Evolutionary conservation across 2,797 vertebrate genomes (phyloP).

Genomic region (Discoglossus pictus): DNA sequence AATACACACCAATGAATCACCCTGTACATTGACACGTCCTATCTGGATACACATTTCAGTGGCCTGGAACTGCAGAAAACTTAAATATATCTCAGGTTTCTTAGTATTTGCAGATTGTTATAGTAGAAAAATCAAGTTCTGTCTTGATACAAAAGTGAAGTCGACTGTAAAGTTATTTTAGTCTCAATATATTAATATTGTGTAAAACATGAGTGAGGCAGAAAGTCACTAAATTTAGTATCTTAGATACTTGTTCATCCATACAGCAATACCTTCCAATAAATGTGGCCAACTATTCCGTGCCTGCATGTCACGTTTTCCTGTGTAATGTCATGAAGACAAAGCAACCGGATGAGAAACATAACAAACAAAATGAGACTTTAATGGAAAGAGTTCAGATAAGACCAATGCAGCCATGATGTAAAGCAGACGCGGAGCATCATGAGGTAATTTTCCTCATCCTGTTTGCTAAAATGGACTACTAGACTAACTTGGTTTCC

Average conservation of each 20-base stretch:
- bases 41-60: no score
- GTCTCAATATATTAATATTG: no score
- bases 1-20: no score
- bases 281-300: background rate
- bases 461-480: slow-evolving; percentile 34
- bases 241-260: background rate
- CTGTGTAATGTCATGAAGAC: slow-evolving; percentile 34
- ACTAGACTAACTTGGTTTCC: background rate
- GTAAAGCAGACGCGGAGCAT: slow-evolving; percentile 23
- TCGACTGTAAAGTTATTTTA: no score
- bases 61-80: no score
- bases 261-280: background rate
- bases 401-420: slow-evolving; percentile 32
- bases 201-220: no score
- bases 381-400: slow-evolving; percentile 40
- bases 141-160: no score
- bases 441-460: slow-evolving; percentile 46
- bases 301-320: slow-evolving; percentile 16
- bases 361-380: slow-evolving; percentile 20
- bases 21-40: no score
- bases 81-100: no score
- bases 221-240: background rate
- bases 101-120: no score
- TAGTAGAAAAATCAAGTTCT: no score
- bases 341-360: slow-evolving; percentile 23